Conservation (phyloP, 2,888 invertebrate genomes). For the Mechanitis mazaeus region DNA sequence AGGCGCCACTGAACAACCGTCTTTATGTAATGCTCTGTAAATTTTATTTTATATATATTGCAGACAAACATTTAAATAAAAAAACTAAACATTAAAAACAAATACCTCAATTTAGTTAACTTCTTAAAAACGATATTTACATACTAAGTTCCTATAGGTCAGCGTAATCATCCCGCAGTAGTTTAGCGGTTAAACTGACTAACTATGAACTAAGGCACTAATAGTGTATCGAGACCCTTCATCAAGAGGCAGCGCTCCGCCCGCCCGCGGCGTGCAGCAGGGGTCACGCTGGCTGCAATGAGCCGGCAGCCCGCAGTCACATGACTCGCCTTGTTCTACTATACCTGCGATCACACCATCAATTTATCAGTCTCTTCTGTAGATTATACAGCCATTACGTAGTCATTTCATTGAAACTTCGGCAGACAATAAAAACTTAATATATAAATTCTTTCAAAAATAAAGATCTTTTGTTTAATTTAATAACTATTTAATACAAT, state of each 20-base stretch:
- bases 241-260: constrained; percentile 50
- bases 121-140: no score
- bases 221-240: constrained; percentile 40
- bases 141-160: no score
- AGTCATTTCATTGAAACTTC: not conserved
- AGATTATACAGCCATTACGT: no score
- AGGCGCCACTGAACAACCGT: constrained; percentile 68
- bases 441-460: not conserved
- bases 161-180: no score
- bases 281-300: constrained; percentile 65
- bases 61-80: no score
- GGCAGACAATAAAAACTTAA: not conserved
- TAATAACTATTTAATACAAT: no score
- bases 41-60: not conserved
- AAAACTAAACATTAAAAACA: no score
- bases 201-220: not conserved
- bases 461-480: no score
- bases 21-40: constrained; percentile 52
- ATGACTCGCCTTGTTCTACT: constrained; percentile 82
- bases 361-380: no score
- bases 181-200: no score
- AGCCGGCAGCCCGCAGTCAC: constrained; percentile 80
- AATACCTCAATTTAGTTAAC: no score
- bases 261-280: constrained; percentile 71
- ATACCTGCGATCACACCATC: constrained; percentile 66